Base-by-base conservation (phyloP, 2,888 invertebrate genomes). In the Spatulosminthurus flaviceps region DNA sequence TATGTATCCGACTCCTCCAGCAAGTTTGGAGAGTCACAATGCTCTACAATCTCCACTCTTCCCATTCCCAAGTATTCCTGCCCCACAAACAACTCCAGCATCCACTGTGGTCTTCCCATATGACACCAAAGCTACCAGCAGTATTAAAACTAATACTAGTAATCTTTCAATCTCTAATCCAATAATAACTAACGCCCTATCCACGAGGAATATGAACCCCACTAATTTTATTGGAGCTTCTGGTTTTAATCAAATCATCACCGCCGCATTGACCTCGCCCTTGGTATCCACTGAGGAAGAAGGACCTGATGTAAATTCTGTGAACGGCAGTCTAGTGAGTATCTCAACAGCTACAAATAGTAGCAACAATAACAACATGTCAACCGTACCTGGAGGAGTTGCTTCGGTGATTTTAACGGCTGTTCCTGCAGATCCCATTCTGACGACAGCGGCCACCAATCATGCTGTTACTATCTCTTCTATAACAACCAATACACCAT, bases 1-100 rank as follows among this genome's bases (percentile, higher is more conserved):
- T 86, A 91, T 93, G 26, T 95, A 95, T 87, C 95, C 95, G 1
- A 95, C 95, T 11, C 95, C 95, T 26, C 95, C 95, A 4, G 94
- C 95, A 0, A 95, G 94, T 85, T 94, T 94, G 85, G 95, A 94
- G 88, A 94, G 94, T 26, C 92, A 92, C 80, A 81, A 92, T 92
- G 82, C 93, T 92, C 26, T 87, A 85, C 83, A 84, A 51, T 82
- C 82, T 69, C 91, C 41, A 89, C 89, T 86, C 86, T 82, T 90
- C 89, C 87, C 92, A 88, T 86, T 91, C 92, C 83, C 89, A 91
- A 86, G 91, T 91, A 73, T 90, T 69, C 82, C 82, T 22, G 41
- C 90, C 2, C 87, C 88, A 60, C 21, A 22, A 26, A 69, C 75
- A 42, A 64, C 82, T 69, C 41, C 82, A 71, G 24, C 70, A 13